These are phyloP conservation scores for Formica selysi DNA, from an alignment of 1,140 invertebrate species.

Conservation along the genomic window DNA sequence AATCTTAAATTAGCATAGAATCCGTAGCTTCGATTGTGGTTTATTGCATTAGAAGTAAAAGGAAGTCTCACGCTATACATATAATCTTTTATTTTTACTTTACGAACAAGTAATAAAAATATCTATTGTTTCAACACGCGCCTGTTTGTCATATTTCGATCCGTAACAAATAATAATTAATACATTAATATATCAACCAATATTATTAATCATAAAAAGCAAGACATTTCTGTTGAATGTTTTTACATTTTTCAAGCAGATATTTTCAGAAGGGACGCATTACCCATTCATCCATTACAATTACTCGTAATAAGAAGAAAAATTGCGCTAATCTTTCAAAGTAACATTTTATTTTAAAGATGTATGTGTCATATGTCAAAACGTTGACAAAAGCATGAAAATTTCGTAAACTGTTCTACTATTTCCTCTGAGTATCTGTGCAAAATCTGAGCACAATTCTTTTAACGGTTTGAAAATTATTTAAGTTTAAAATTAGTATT, in stretches of 20 bases:
- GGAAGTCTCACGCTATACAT: background rate
- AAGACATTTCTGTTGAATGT: background rate
- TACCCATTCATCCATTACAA: background rate
- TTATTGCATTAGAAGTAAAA: background rate
- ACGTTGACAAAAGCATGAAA: too few relatives aligned
- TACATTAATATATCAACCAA: background rate
- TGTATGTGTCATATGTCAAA: too few relatives aligned
- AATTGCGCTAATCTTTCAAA: background rate
- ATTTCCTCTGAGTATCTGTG: too few relatives aligned
- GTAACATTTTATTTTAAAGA: background rate
- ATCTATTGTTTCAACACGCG: background rate
- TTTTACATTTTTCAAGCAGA: background rate
- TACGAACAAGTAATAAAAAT: background rate
- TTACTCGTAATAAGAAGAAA: background rate
- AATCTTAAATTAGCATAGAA: constrained; percentile 51
- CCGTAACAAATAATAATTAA: background rate
- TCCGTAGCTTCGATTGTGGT: background rate
- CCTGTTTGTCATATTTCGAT: background rate
- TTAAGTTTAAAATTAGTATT: too few relatives aligned
- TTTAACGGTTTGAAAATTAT: too few relatives aligned
- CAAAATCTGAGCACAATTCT: too few relatives aligned
- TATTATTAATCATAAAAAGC: background rate
- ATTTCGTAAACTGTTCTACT: too few relatives aligned
- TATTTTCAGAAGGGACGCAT: background rate
- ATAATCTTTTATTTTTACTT: background rate